phyloP scores from a whole-genome alignment of 1,140 invertebrate genomes.

The Lethocerus indicus region DNA sequence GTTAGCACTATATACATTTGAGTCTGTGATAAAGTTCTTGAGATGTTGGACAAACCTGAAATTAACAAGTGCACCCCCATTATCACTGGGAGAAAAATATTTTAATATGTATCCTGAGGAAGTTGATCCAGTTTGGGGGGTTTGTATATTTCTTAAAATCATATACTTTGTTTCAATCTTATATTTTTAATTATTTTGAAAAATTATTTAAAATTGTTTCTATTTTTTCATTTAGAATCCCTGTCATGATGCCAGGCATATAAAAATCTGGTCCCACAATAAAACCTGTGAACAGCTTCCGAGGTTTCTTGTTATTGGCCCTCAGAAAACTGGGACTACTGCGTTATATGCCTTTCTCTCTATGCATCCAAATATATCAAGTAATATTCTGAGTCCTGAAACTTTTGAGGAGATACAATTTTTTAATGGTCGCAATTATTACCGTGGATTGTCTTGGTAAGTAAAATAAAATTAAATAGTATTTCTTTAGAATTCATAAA shows the following conservation, averaged over 20 bases:
- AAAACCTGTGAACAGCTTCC: slow-evolving; percentile 89
- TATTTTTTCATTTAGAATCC: slow-evolving; percentile 69
- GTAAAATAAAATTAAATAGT: slow-evolving; percentile 16
- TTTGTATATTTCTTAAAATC: slow-evolving; percentile 27
- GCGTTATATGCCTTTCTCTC: slow-evolving; percentile 92
- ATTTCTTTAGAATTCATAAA: too few species aligned
- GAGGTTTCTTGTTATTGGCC: slow-evolving; percentile 89
- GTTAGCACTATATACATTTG: slow-evolving; percentile 91
- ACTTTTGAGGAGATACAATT: slow-evolving; percentile 99
- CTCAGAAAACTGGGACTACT: slow-evolving; percentile 98
- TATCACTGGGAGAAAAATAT: slow-evolving; percentile 84
- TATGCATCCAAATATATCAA: slow-evolving; percentile 87
- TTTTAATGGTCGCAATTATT: slow-evolving; percentile 96
- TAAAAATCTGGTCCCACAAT: slow-evolving; percentile 84
- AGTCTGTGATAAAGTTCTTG: slow-evolving; percentile 91
- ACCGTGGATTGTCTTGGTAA: slow-evolving; percentile 86
- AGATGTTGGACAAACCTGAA: slow-evolving; percentile 94
- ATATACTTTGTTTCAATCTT: neutral
- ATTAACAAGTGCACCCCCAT: slow-evolving; percentile 69
- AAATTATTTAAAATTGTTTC: slow-evolving; percentile 5
- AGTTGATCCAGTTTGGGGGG: slow-evolving; percentile 84
- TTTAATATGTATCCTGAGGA: slow-evolving; percentile 90
- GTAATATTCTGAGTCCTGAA: slow-evolving; percentile 75
- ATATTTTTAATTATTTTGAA: neutral
- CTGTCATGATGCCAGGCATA: slow-evolving; percentile 83